phyloP scores from a whole-genome alignment of 2,888 invertebrate species.

The Apomyelois bistriatella region DNA sequence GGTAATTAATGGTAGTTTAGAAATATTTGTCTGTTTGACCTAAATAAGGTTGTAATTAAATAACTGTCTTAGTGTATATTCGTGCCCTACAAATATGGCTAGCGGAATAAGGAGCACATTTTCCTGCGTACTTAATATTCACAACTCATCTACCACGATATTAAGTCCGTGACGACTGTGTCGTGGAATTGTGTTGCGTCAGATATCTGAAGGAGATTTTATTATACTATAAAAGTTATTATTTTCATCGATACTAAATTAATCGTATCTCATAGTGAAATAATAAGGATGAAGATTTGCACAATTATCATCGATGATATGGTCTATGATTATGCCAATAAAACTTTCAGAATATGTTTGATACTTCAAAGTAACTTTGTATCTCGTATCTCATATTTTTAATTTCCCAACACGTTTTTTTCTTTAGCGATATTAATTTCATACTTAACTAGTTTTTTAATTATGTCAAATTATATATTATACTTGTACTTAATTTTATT shows the following conservation, averaged over 20 bases:
- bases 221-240: neutral
- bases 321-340: too few species aligned
- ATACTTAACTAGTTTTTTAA: too few species aligned
- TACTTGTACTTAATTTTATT: too few species aligned
- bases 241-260: neutral
- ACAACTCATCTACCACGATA: conserved; percentile 16
- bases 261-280: neutral
- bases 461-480: too few species aligned
- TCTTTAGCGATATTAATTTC: too few species aligned
- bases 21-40: too few species aligned
- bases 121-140: conserved; percentile 19
- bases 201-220: conserved; percentile 20
- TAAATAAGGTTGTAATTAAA: neutral
- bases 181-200: conserved; percentile 13
- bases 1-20: too few species aligned
- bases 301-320: too few species aligned
- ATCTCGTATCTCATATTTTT: too few species aligned
- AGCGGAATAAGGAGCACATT: conserved; percentile 1
- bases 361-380: too few species aligned
- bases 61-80: neutral
- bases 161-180: conserved; percentile 15
- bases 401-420: too few species aligned
- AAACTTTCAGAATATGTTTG: too few species aligned
- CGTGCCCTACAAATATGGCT: neutral
- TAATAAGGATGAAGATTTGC: neutral